Evolutionary conservation across 1,140 invertebrate species (phyloP), one percentile per base, ranked within the genome.

Genomic region (Amyelois transitella): DNA sequence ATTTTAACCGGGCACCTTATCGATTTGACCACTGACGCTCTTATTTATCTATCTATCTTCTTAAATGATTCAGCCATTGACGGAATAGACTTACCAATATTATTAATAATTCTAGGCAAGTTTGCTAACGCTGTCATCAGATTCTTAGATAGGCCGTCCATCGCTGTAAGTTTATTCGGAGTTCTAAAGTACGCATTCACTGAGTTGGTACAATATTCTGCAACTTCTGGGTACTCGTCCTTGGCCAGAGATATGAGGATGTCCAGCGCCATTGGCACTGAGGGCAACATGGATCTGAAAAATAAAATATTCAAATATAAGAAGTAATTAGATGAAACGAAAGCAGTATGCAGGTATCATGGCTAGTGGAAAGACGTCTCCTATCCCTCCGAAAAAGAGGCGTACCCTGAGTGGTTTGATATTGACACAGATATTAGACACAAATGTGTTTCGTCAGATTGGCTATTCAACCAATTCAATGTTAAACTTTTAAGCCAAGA

Each of bases 51-150:
- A n/a, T n/a, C n/a, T n/a, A n/a, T n/a, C n/a, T n/a, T n/a, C n/a
- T n/a, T n/a, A n/a, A n/a, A n/a, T n/a, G n/a, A n/a, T n/a, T n/a
- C n/a, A n/a, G n/a, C n/a, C n/a, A n/a, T n/a, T n/a, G n/a, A n/a
- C n/a, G n/a, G 22, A 24, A 32, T 19, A 25, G 17, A 66, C 69
- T 75, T 68, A 93, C 91, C 91, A 62, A 91, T 88, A 60, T 89
- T 89, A 77, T 91, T 90, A 43, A 93, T 86, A 45, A 91, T 83
- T 57, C 90, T 80, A 0, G 92, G 92, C 63, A 93, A 66, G 60
- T 83, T 88, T 22, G 78, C 90, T 1, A 93, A 72, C 1, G 90
- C 69, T 19, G 72, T 72, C 59, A 90, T 90, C 66, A 92, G 91
- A 57, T 90, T 91, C 51, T 92, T 91, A 66, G 91, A 89, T 10